A percentile compares a stretch with the other conserved stretches of the same genome.
phyloP scores from a whole-genome alignment of 2,797 vertebrate genomes.

The Gymnopithys bicolor region DNA sequence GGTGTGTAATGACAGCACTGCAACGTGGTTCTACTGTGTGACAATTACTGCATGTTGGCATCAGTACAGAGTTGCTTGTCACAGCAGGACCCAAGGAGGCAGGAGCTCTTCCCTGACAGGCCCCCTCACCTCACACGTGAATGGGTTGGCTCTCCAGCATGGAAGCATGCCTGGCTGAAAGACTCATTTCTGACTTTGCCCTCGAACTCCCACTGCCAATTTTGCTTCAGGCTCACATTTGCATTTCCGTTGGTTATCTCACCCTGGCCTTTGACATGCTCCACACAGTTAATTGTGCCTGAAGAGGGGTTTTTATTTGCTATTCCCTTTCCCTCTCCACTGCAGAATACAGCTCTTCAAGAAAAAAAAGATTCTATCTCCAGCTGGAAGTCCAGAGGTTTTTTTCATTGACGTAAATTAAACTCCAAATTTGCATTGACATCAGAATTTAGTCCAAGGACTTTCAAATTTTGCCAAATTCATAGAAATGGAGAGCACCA shows the following conservation, averaged over 20 bases:
- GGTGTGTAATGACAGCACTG: accelerated
- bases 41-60: not conserved
- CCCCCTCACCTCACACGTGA: accelerated
- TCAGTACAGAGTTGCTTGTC: accelerated
- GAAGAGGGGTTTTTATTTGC: not conserved
- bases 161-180: not conserved
- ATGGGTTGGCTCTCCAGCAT: not conserved
- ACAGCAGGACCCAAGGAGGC: not conserved
- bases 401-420: slow-evolving; percentile 3
- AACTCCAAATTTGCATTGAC: slow-evolving; percentile 19
- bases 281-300: not conserved
- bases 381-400: not conserved
- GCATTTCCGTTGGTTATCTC: not conserved
- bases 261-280: not conserved
- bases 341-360: not conserved
- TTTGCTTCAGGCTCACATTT: not conserved
- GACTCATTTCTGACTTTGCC: not conserved
- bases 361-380: not conserved
- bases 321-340: not conserved
- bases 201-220: accelerated
- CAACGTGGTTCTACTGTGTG: not conserved
- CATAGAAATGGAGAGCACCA: not conserved
- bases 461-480: slow-evolving; percentile 31
- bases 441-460: not conserved
- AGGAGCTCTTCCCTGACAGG: not conserved